Evolutionary conservation across 2,888 invertebrate genomes (phyloP).

Genomic region (Troides oblongomaculatus): DNA sequence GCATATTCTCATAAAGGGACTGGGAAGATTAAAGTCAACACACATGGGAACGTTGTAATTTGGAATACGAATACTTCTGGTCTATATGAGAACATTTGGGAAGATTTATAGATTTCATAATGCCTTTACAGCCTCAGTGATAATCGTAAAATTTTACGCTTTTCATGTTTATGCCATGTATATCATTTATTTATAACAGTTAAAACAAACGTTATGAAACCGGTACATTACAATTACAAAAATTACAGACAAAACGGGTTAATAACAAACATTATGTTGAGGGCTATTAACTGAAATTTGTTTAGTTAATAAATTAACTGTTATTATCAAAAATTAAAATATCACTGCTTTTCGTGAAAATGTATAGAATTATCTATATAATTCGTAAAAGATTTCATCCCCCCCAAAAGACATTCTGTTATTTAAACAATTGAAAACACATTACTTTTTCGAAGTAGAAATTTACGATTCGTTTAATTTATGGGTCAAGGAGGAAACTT

Average conservation of each 20-base stretch:
- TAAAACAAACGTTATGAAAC: not conserved
- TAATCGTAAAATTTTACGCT: conserved; percentile 24
- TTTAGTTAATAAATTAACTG: not conserved
- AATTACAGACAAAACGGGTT: not conserved
- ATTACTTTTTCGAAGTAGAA: conserved; percentile 54
- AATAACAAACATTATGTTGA: not conserved
- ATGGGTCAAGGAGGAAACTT: conserved; percentile 42
- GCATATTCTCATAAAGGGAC: conserved; percentile 24
- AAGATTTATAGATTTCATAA: conserved; percentile 64
- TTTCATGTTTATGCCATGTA: conserved; percentile 9
- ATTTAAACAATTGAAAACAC: conserved; percentile 54
- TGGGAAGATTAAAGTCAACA: conserved; percentile 25
- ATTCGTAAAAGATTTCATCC: not conserved
- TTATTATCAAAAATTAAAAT: not conserved
- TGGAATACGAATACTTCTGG: conserved; percentile 58
- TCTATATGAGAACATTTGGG: conserved; percentile 58
- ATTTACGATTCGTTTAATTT: conserved; percentile 55
- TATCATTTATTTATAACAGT: conserved; percentile 2
- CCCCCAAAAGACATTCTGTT: conserved; percentile 9
- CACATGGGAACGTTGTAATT: conserved; percentile 40
- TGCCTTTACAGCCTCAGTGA: conserved; percentile 42
- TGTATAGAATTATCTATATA: not conserved
- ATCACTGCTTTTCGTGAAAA: not conserved
- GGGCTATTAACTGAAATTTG: not conserved
- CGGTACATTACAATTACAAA: not conserved